These are phyloP conservation scores for Aphrophora alni DNA, from an alignment of 2,888 invertebrate genomes.

Conservation along the genomic window DNA sequence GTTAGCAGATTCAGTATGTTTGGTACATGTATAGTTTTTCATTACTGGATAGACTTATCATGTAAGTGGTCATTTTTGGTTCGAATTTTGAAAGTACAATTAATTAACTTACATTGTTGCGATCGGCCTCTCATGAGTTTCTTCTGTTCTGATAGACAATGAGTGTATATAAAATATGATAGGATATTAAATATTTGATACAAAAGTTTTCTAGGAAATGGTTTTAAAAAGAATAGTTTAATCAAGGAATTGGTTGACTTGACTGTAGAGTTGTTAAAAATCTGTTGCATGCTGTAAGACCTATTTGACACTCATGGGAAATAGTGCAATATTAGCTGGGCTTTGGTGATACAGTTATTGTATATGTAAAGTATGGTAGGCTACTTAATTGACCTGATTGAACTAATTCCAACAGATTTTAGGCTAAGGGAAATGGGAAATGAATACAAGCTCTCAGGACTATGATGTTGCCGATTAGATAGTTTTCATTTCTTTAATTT, in stretches of 20 bases:
- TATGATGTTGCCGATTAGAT: background rate
- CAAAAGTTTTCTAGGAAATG: constrained; percentile 2
- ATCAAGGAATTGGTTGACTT: background rate
- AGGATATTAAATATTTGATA: constrained; percentile 5
- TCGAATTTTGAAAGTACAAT: constrained; percentile 24
- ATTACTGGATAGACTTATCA: constrained; percentile 42
- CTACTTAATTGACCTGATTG: background rate
- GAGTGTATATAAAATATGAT: background rate
- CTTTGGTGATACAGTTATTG: background rate
- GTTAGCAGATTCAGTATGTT: constrained; percentile 8
- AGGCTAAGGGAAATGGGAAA: background rate
- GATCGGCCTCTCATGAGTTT: background rate
- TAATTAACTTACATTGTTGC: constrained; percentile 15
- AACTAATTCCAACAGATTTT: constrained; percentile 1
- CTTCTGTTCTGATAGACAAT: background rate
- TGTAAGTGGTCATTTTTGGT: constrained; percentile 41
- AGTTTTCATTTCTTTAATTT: too few relatives aligned
- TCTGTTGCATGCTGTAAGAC: background rate
- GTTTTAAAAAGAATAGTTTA: background rate
- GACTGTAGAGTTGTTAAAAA: background rate
- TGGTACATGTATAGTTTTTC: constrained; percentile 10
- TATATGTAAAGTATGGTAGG: background rate
- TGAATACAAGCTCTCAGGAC: background rate
- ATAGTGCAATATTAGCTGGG: constrained; percentile 6
- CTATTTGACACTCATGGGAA: background rate